phyloP scores from a whole-genome alignment of 2,888 invertebrate species.

The Abscondita cerata region DNA sequence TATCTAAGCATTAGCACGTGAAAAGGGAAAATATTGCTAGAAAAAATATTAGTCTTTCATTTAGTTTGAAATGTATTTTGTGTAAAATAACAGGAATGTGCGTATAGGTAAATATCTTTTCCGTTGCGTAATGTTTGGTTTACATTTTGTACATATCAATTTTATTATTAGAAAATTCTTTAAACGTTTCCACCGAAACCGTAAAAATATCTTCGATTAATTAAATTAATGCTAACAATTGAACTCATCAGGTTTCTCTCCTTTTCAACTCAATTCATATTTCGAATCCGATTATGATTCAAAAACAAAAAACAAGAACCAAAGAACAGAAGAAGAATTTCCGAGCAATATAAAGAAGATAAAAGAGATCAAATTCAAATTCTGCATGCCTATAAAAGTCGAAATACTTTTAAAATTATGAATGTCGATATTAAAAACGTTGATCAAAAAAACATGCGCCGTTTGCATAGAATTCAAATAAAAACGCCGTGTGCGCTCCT shows the following conservation, averaged over 20 bases:
- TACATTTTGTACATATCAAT: constrained; percentile 27
- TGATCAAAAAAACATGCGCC: constrained; percentile 38
- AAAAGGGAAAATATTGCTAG: constrained; percentile 43
- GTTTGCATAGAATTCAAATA: constrained; percentile 37
- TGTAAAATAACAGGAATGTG: constrained; percentile 55
- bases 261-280: constrained; percentile 12
- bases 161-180: constrained; percentile 20
- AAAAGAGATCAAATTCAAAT: constrained; percentile 33
- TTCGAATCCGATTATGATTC: constrained; percentile 28
- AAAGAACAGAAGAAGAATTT: neutral
- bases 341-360: neutral
- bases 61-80: constrained; percentile 57
- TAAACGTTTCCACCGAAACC: constrained; percentile 20
- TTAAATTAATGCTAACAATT: constrained; percentile 21
- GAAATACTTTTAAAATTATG: constrained; percentile 41
- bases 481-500: constrained; percentile 30
- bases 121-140: constrained; percentile 27
- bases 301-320: constrained; percentile 17
- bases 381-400: constrained; percentile 36
- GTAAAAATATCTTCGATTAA: constrained; percentile 25
- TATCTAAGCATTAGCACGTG: constrained; percentile 39
- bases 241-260: constrained; percentile 18
- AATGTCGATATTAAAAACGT: constrained; percentile 41
- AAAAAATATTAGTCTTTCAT: constrained; percentile 61
- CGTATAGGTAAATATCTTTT: constrained; percentile 29